Conservation (phyloP, 2,888 invertebrate genomes). For the Parthenolecanium corni region DNA sequence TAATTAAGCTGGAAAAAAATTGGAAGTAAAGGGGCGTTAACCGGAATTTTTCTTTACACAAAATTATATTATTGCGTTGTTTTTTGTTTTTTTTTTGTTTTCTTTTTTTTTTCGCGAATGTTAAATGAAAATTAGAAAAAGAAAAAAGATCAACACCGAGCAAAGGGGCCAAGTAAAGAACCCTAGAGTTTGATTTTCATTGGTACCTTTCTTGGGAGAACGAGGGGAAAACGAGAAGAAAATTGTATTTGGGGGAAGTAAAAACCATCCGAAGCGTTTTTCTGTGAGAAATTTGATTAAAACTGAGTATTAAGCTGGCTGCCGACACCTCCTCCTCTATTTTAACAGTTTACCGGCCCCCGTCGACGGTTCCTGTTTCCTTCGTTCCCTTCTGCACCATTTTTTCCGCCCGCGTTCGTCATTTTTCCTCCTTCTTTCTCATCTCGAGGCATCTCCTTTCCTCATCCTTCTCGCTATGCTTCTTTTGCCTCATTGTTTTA, state of each 20-base stretch:
- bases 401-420: background rate
- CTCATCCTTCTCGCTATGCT: background rate
- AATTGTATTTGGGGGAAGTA: constrained; percentile 21
- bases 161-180: no score
- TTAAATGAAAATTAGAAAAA: no score
- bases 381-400: background rate
- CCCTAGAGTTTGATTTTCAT: constrained; percentile 24
- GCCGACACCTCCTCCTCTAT: no score
- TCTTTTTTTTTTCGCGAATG: no score
- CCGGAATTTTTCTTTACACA: no score
- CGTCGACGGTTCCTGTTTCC: constrained; percentile 21
- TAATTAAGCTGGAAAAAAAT: no score
- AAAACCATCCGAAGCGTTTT: constrained; percentile 24
- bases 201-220: constrained; percentile 14
- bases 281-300: constrained; percentile 27
- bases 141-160: no score
- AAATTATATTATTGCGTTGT: constrained; percentile 8
- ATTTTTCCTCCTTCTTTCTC: background rate
- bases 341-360: background rate
- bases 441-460: background rate
- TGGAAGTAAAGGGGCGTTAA: no score
- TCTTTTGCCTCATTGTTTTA: background rate
- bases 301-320: constrained; percentile 19
- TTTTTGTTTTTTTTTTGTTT: constrained; percentile 7
- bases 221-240: constrained; percentile 10